These are phyloP conservation scores for Notamacropus eugenii DNA, from an alignment of 2,797 vertebrate species.

Conservation along the genomic window DNA sequence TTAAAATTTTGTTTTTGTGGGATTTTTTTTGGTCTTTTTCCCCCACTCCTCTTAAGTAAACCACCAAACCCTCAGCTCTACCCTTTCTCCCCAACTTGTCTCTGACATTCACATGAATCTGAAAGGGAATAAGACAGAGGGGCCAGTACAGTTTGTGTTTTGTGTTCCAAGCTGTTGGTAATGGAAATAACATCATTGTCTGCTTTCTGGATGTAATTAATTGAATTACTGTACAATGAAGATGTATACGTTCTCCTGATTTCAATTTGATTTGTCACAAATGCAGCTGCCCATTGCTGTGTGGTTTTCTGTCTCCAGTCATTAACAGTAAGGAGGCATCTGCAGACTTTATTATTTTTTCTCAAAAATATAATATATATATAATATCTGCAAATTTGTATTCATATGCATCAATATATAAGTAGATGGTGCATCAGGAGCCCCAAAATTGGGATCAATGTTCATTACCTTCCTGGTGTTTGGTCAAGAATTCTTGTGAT, in stretches of 20 bases:
- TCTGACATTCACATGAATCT: slow-evolving; percentile 24
- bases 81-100: neutral
- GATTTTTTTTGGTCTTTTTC: neutral
- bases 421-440: slow-evolving; percentile 75
- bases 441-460: slow-evolving; percentile 82
- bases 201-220: slow-evolving; percentile 59
- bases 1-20: neutral
- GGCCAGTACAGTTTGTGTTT: neutral
- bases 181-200: slow-evolving; percentile 22
- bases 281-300: slow-evolving; percentile 60
- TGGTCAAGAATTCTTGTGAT: slow-evolving; percentile 73
- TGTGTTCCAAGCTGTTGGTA: slow-evolving; percentile 52
- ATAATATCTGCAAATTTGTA: slow-evolving; percentile 72
- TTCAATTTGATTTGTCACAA: slow-evolving; percentile 75
- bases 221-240: slow-evolving; percentile 20
- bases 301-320: slow-evolving; percentile 61
- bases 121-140: slow-evolving; percentile 20
- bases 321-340: slow-evolving; percentile 64
- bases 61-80: neutral
- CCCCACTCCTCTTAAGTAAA: neutral
- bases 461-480: slow-evolving; percentile 80
- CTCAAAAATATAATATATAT: slow-evolving; percentile 56
- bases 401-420: slow-evolving; percentile 79
- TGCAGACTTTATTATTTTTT: slow-evolving; percentile 68
- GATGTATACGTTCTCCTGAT: slow-evolving; percentile 57